Base-by-base conservation (phyloP, 2,888 invertebrate species). In the Rhagonycha lutea region DNA sequence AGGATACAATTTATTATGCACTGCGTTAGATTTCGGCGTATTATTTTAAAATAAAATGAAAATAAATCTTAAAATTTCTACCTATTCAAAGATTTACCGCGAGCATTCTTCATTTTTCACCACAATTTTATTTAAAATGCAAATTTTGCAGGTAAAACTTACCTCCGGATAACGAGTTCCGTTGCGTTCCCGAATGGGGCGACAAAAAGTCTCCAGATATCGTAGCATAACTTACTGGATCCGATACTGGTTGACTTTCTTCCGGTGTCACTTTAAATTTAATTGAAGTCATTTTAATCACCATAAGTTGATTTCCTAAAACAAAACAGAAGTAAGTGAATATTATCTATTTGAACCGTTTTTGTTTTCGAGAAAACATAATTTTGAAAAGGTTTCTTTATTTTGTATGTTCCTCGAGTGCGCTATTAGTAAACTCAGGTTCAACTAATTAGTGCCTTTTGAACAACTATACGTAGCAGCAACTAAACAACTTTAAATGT, bases 161-260 rank as follows among this genome's bases (percentile, higher is more conserved):
- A 89, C 89, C 89, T 80, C 88, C 88, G 12, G 89, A 88, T 60
- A 89, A 83, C 2, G 89, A 89, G 80, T 89, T 89, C 68, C 89
- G 86, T 11, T 88, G 89, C 72, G 88, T 87, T 74, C 89, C 86
- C 69, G 87, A 85, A 80, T 89, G 86, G 60, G 89, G 89, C 32
- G 89, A 89, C 72, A 89, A 85, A 78, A 84, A 84, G 76, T 86
- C 86, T 4, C 84, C 83, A 61, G 81, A 79, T 26, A 77, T 75
- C 8, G 74, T 70, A 9, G 68, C 71, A 24, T 73, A 74, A 69
- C 77, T 79, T n/a, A 75, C 75, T 74, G 76, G 79, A 69, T 80
- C 80, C 7, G 82, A 73, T 24, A 81, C 73, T n/a, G 83, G 77
- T 75, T 81, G 80, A 23, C 82, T 79, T 63, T 84, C 85, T 74